Conservation (phyloP, 2,888 invertebrate species). For the Drosophila eohydei region DNA sequence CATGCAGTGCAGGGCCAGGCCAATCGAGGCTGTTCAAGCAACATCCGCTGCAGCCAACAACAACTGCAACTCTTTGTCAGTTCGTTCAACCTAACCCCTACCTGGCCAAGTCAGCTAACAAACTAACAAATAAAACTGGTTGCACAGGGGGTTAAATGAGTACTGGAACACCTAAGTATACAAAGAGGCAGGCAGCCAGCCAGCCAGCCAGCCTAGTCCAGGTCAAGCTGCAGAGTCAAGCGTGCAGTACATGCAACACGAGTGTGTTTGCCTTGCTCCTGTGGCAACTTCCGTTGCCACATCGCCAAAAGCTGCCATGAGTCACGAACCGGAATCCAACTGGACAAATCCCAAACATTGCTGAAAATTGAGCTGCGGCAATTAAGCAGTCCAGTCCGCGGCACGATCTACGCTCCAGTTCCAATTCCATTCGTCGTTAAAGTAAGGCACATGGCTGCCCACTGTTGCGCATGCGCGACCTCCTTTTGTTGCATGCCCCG, state of each 20-base stretch:
- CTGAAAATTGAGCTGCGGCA: constrained; percentile 71
- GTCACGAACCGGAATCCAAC: constrained; percentile 34
- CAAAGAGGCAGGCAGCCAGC: neutral
- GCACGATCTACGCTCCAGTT: constrained; percentile 28
- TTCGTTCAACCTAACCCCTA: constrained; percentile 47
- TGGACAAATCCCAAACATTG: constrained; percentile 26
- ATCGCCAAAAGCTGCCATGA: constrained; percentile 35
- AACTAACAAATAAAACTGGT: constrained; percentile 35
- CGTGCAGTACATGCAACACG: constrained; percentile 35
- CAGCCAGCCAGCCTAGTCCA: constrained; percentile 12
- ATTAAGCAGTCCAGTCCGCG: constrained; percentile 54
- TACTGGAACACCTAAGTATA: constrained; percentile 21
- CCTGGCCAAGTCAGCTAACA: constrained; percentile 7
- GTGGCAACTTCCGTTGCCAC: constrained; percentile 39
- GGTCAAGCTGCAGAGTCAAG: constrained; percentile 42
- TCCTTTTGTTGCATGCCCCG: constrained; percentile 36
- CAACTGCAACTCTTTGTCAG: constrained; percentile 27
- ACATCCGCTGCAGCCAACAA: constrained; percentile 49
- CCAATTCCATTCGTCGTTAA: constrained; percentile 46
- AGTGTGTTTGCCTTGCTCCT: constrained; percentile 28
- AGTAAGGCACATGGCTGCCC: constrained; percentile 23
- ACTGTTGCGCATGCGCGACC: constrained; percentile 69
- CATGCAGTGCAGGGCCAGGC: constrained; percentile 3
- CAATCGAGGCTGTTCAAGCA: constrained; percentile 12
- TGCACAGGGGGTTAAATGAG: constrained; percentile 41